Conservation (phyloP, 2,797 vertebrate genomes). For the Pagetopsis macropterus region DNA sequence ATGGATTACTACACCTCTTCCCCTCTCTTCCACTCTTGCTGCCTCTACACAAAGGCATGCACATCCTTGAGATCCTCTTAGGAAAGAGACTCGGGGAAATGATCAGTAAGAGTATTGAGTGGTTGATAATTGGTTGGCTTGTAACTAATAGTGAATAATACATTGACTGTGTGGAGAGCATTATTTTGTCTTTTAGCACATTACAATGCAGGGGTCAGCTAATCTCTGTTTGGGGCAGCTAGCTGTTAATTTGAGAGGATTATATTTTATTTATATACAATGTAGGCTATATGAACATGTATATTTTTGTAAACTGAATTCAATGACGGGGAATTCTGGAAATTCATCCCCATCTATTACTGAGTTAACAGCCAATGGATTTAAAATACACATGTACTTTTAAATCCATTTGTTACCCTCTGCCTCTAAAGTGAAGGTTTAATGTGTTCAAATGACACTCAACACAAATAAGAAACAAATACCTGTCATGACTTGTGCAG, state of each 20-base stretch:
- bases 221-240: not conserved
- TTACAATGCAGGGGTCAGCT: slow-evolving; percentile 9
- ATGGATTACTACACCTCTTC: slow-evolving; percentile 79
- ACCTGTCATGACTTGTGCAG: not conserved
- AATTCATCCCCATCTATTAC: slow-evolving; percentile 9
- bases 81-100: slow-evolving; percentile 31
- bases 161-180: slow-evolving; percentile 38
- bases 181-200: not conserved
- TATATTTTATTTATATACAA: slow-evolving; percentile 19
- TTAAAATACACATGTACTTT: slow-evolving; percentile 3
- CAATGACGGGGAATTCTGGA: slow-evolving; percentile 11
- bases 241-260: slow-evolving; percentile 14
- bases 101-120: slow-evolving; percentile 42
- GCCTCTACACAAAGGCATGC: slow-evolving; percentile 45
- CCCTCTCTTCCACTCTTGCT: slow-evolving; percentile 20
- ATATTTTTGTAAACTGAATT: slow-evolving; percentile 3
- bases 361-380: not conserved
- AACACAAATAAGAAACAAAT: not conserved
- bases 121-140: slow-evolving; percentile 37
- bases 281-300: not conserved
- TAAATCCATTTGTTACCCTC: not conserved
- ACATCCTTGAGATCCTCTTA: slow-evolving; percentile 35
- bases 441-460: not conserved
- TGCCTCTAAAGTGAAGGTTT: not conserved
- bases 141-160: slow-evolving; percentile 40